Evolutionary conservation across 2,113 vertebrate species (phyloP), one percentile per base, ranked within the genome.

Genomic region (Brachirus orientalis): DNA sequence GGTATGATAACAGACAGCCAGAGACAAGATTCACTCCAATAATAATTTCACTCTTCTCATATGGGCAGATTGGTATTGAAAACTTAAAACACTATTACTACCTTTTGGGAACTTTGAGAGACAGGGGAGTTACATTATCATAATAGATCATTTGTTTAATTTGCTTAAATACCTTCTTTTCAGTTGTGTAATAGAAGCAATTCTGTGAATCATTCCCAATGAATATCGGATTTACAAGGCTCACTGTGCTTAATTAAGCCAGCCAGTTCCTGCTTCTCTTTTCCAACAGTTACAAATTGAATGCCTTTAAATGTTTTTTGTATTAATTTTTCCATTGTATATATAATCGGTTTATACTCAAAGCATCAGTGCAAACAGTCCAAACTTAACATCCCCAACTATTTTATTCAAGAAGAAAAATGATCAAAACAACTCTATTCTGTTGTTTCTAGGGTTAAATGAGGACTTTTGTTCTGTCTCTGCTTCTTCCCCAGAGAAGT

Each of bases 1-100:
- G 82, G 65, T 77, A 63, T 51, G 82, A 93, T 92, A 91, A 92
- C 84, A 77, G 90, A 81, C 83, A 85, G 82, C 80, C 73, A 66
- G 73, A 80, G 79, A 76, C 72, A 63, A 68, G 75, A 83, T 85
- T 90, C 82, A 84, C 82, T 87, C 78, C 43, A 65, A 78, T 87
- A 81, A 90, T 89, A 81, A 90, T 89, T 88, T 81, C 69, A 60
- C 80, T 80, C 77, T 69, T 74, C 83, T 64, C n/a, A 51, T 71
- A 53, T 80, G 50, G 75, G 58, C 59, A 85, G 83, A 83, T 69
- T 86, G 84, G 82, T 79, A 77, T 64, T 63, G 65, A 63, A 88
- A 87, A 82, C 85, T 77, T 71, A 69, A 82, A 84, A 88, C 82
- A 80, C 70, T 72, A 77, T 66, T 55, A 28, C 9, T n/a, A 35